Conservation (phyloP, 2,888 invertebrate genomes). For the Scaptomyza cyrtandrae region DNA sequence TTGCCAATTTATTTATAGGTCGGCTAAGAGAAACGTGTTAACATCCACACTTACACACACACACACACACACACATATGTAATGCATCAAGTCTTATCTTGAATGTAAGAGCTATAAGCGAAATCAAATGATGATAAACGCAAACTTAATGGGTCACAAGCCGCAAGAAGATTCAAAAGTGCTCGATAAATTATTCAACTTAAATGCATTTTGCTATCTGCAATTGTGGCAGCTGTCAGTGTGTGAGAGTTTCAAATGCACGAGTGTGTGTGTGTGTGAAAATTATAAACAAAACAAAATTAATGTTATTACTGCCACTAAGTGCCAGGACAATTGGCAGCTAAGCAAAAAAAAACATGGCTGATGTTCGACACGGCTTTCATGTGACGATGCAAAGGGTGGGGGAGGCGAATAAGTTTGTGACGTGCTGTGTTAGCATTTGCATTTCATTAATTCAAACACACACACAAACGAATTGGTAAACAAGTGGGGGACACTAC, state of each 20-base stretch:
- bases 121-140: constrained; percentile 67
- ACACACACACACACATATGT: background rate
- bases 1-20: constrained; percentile 64
- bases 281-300: constrained; percentile 25
- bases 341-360: constrained; percentile 4
- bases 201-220: constrained; percentile 54
- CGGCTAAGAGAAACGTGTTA: background rate
- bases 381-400: constrained; percentile 17
- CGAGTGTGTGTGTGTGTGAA: too few relatives aligned
- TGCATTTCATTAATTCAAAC: constrained; percentile 80
- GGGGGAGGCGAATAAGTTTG: constrained; percentile 11
- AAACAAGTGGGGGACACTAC: constrained; percentile 51
- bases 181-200: constrained; percentile 45
- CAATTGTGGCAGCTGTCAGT: constrained; percentile 45
- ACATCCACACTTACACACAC: background rate
- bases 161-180: constrained; percentile 7
- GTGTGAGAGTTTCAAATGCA: constrained; percentile 1
- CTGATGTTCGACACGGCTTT: background rate
- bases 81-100: constrained; percentile 1
- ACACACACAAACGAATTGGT: constrained; percentile 47
- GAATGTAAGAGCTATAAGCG: constrained; percentile 34
- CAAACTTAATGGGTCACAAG: constrained; percentile 52
- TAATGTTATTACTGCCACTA: constrained; percentile 57
- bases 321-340: constrained; percentile 47
- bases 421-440: constrained; percentile 61